Base-by-base conservation (phyloP, 1,140 invertebrate genomes). In the Coptotermes formosanus region DNA sequence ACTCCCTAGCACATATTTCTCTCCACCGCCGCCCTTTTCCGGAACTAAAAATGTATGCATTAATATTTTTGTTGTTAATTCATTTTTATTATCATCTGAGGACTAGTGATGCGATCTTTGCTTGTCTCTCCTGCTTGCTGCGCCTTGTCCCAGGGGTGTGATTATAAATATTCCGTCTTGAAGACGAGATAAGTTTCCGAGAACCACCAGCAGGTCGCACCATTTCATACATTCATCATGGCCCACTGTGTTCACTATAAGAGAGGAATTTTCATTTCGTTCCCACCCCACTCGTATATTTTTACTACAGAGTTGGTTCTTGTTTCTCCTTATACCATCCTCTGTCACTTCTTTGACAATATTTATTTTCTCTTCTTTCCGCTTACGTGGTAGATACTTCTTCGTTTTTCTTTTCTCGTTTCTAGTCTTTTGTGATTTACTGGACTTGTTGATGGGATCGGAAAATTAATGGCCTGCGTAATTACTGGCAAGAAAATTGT, bases 11-110 rank as follows among this genome's bases (percentile, higher is more conserved):
- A 52, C 48, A 84, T 52, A 52, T 25, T 23, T 44, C 32, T 45
- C 44, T 7, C 52, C 52, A n/a, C 83, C 52, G 43, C 52, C 45
- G 9, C 48, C 7, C 19, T 55, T 52, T 84, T 55, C 83, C 2
- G 23, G 59, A 52, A 84, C 23, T 43, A 55, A 52, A 52, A 52
- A 84, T 86, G 48, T 38, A 75, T 44, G 83, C 86, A 86, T 86
- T 86, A 86, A 86, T 86, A 86, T 86, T 86, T 86, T 83, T 82
- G 86, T 84, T 86, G 86, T 86, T 86, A 86, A 86, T 86, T 86
- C 86, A 86, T 86, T 86, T 86, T 86, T 86, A 86, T 86, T 86
- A 86, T 86, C 86, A 84, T 69, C 86, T 38, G 86, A 86, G 86
- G 86, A 86, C 43, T 86, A 43, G 86, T 84, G 83, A 84, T 84